These are phyloP conservation scores for Oryzias dopingdopingensis DNA, from an alignment of 2,797 vertebrate species.

Conservation along the genomic window DNA sequence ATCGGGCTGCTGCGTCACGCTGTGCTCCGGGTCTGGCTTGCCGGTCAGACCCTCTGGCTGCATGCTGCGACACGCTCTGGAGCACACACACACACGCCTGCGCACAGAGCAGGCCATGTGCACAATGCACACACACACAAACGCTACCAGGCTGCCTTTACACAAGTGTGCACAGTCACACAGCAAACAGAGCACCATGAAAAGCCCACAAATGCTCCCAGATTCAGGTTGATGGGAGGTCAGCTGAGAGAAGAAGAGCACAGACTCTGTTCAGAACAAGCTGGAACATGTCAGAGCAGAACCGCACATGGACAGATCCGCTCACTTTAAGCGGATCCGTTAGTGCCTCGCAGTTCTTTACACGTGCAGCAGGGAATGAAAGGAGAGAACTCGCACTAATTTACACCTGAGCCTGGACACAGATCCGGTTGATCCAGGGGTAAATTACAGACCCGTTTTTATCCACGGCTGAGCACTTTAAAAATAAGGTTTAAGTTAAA, in stretches of 20 bases:
- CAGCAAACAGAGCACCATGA: not conserved
- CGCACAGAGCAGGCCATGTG: slow-evolving; percentile 19
- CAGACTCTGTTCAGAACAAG: too few species aligned
- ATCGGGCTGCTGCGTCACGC: slow-evolving; percentile 68
- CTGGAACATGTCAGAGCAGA: too few species aligned
- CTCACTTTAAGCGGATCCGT: too few species aligned
- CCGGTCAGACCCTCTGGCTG: slow-evolving; percentile 57
- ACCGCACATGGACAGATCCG: too few species aligned
- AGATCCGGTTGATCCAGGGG: too few species aligned
- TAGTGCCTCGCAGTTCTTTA: too few species aligned
- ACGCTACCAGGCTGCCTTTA: slow-evolving; percentile 39
- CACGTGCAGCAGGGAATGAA: too few species aligned
- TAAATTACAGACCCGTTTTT: too few species aligned
- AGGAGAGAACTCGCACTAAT: too few species aligned
- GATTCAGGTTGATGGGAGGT: slow-evolving; percentile 2
- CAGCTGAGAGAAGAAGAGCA: not conserved
- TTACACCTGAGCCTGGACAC: too few species aligned
- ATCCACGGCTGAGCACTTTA: too few species aligned
- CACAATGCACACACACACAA: slow-evolving; percentile 29
- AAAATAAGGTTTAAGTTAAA: too few species aligned
- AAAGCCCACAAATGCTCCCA: not conserved
- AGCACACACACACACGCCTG: slow-evolving; percentile 11
- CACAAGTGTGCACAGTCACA: slow-evolving; percentile 33
- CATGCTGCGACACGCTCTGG: slow-evolving; percentile 48
- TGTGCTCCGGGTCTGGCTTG: slow-evolving; percentile 58